Base-by-base conservation (phyloP, 2,113 vertebrate species). In the Ciconia stormi region DNA sequence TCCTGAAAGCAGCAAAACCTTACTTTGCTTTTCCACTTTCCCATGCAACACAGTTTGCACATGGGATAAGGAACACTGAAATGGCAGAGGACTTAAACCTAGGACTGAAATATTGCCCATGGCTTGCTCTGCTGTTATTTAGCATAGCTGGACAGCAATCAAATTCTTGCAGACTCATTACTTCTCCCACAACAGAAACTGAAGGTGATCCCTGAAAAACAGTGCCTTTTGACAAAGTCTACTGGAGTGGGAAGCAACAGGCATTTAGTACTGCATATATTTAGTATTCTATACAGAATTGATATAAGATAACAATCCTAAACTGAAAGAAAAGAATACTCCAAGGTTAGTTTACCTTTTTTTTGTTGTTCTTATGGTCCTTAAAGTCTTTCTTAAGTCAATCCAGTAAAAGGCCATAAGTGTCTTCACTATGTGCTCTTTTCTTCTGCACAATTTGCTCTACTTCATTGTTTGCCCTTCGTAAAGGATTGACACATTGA, bases 401-500 rank as follows among this genome's bases (percentile, higher is more conserved):
- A 5, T 38, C 26, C 56, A 47, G 17, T 38, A 94, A 79, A 90
- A 3, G 87, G 11, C 4, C 7, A 8, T 71, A 25, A 11, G 13
- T 5, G 0, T 17, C 56, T 17, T 71, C 50, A 14, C 0, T 9
- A 15, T 0, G 46, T 7, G 4, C 49, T 95, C 3, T 95, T 66
- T 23, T 78, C 26, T 92, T 96, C 82, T 9, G 16, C 3, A 76
- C 16, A 56, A 3, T 4, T 52, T 44, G 13, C 34, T 91, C 6
- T 8, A 93, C 7, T 82, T 32, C 67, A 5, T 74, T 90, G 20
- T 21, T n/a, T 20, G 59, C 72, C 21, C 11, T 91, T 86, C 1
- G 72, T 79, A 98, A 91, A 93, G 82, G 73, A 73, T 93, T 86
- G 81, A 46, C 5, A 61, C 95, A 95, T 0, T 4, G 62, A 56